Evolutionary conservation across 1,140 invertebrate species (phyloP), one percentile per base, ranked within the genome.

Genomic region (Drosophila varians): DNA sequence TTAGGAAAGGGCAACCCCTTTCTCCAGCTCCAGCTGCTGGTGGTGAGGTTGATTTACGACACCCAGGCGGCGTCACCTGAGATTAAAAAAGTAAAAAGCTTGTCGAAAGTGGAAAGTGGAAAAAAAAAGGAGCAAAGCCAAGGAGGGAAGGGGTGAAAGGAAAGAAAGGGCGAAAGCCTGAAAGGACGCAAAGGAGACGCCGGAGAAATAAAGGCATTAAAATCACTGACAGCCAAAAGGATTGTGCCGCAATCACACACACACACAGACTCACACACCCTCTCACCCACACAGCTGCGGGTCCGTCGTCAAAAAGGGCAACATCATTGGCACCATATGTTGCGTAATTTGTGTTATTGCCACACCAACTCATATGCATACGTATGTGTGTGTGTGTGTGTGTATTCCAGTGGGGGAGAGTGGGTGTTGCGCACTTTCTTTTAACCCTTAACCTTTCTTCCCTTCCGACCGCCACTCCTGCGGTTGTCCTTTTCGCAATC

Each of bases 321-420:
- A 80, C 78, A 87, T 90, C 88, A 90, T 90, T 90, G 88, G 88
- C 78, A 90, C 88, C 87, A 90, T 90, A 90, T 90, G 87, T 73
- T 90, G 87, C 79, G 88, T 90, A 90, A 90, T 90, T 90, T 90
- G 87, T 90, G 87, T 90, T 89, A 89, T 89, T 89, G 87, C 82
- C 75, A 75, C 65, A 75, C 84, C 77, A 82, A 77, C 76, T 82
- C 53, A 56, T 47, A 60, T 48, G 48, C 46, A 52, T 16, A 54
- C 14, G 25, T 23, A 12, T 43, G 23, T 40, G 42, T 57, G 56
- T 43, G 40, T 11, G n/a, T 53, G 36, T 36, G 25, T 38, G 21
- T 49, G n/a, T n/a, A n/a, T n/a, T n/a, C n/a, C 3, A 7, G 26
- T 28, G 8, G 6, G 7, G 4, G 14, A 18, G 14, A 19, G 38